Evolutionary conservation across 2,797 vertebrate genomes (phyloP).

Genomic region (Luscinia luscinia): DNA sequence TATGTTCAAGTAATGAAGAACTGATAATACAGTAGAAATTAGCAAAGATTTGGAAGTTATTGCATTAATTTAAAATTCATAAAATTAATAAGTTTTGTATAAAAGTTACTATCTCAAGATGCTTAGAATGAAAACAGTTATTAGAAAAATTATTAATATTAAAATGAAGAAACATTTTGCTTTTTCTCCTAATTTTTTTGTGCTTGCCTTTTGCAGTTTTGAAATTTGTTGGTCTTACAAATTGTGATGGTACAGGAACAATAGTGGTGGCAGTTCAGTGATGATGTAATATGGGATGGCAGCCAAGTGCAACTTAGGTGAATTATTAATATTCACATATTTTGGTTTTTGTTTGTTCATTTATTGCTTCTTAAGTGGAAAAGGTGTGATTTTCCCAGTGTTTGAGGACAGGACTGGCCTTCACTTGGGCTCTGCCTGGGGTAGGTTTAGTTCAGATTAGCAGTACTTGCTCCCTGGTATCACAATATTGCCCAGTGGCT

Average conservation of each 20-base stretch:
- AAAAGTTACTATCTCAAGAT: background rate
- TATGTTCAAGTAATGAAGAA: background rate
- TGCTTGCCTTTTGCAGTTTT: background rate
- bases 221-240: background rate
- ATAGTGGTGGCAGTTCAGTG: background rate
- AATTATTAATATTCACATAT: background rate
- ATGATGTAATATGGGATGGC: background rate
- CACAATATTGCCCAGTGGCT: accelerated
- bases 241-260: accelerated
- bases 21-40: background rate
- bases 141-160: background rate
- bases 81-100: conserved; percentile 18
- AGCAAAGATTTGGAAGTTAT: background rate
- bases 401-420: background rate
- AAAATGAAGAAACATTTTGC: background rate
- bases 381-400: background rate
- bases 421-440: background rate
- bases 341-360: background rate
- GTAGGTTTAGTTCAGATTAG: background rate
- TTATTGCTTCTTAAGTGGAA: background rate
- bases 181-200: background rate
- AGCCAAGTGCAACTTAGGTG: background rate
- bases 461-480: accelerated
- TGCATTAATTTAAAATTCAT: conserved; percentile 19
- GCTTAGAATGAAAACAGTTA: background rate